Conservation (phyloP, 2,797 vertebrate genomes). For the Amniataba percoides region DNA sequence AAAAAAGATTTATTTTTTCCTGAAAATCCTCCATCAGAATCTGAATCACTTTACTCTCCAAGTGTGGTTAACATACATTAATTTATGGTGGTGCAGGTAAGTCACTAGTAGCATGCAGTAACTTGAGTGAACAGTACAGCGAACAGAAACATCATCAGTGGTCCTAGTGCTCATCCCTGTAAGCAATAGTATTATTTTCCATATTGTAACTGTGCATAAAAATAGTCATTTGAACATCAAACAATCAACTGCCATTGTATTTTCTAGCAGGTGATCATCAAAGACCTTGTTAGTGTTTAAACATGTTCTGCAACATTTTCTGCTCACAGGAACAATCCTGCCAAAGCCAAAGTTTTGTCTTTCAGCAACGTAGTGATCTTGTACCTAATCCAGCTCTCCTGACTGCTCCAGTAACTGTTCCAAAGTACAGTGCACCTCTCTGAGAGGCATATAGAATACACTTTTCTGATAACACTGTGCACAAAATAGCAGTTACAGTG, state of each 20-base stretch:
- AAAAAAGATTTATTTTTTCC: conserved; percentile 5
- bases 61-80: not conserved
- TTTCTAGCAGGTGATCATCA: no score
- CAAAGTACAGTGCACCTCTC: not conserved
- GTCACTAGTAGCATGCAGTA: conserved; percentile 3
- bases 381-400: not conserved
- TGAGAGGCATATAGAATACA: conserved; percentile 5
- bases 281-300: not conserved
- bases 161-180: not conserved
- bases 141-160: not conserved
- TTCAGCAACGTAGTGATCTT: not conserved
- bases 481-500: conserved; percentile 16
- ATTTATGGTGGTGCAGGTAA: conserved; percentile 1
- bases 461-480: conserved; percentile 25
- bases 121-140: not conserved
- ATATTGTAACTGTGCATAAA: not conserved
- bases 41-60: conserved; percentile 29
- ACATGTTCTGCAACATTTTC: not conserved
- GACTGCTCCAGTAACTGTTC: conserved; percentile 1
- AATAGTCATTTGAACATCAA: not conserved
- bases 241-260: no score
- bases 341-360: not conserved
- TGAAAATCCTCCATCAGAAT: conserved; percentile 26
- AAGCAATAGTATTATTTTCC: not conserved
- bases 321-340: not conserved